Percentiles rank a stretch among this genome's conserved stretches.
Evolutionary conservation across 2,797 vertebrate species (phyloP).

Genomic region (Euthynnus affinis): DNA sequence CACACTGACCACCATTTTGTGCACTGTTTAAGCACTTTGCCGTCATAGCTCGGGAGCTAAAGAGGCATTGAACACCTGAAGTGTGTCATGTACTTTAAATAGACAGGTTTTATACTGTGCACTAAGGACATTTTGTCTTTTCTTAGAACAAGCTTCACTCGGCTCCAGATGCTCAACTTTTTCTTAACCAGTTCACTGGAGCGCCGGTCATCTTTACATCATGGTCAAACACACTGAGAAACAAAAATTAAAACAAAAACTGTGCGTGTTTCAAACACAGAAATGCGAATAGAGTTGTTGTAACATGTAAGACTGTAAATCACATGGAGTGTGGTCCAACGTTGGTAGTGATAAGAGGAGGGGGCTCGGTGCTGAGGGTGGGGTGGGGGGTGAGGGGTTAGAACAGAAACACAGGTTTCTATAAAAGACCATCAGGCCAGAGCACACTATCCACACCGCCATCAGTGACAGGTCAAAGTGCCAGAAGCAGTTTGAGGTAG

Average conservation of each 20-base stretch:
- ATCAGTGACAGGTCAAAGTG: constrained; percentile 31
- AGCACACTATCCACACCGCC: constrained; percentile 36
- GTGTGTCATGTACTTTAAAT: constrained; percentile 36
- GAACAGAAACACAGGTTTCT: constrained; percentile 25
- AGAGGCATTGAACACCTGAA: constrained; percentile 40
- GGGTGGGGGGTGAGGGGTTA: constrained; percentile 10
- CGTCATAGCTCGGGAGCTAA: constrained; percentile 25
- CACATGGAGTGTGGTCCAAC: constrained; percentile 40
- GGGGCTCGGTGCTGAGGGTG: neutral
- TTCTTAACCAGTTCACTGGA: constrained; percentile 27
- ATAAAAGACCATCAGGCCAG: constrained; percentile 25
- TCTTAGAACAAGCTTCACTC: constrained; percentile 10
- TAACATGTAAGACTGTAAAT: constrained; percentile 43
- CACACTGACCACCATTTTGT: constrained; percentile 30
- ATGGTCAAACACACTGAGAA: constrained; percentile 13
- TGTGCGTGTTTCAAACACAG: constrained; percentile 40
- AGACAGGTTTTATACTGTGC: constrained; percentile 32
- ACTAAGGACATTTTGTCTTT: constrained; percentile 15
- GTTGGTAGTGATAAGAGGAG: constrained; percentile 34
- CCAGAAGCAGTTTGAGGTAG: constrained; percentile 45
- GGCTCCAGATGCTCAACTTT: constrained; percentile 11
- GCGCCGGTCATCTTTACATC: constrained; percentile 41
- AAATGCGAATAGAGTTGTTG: constrained; percentile 38
- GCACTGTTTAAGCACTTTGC: constrained; percentile 32
- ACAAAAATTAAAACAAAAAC: constrained; percentile 17